Conservation (phyloP, 2,888 invertebrate genomes). For the Bugulina stolonifera region DNA sequence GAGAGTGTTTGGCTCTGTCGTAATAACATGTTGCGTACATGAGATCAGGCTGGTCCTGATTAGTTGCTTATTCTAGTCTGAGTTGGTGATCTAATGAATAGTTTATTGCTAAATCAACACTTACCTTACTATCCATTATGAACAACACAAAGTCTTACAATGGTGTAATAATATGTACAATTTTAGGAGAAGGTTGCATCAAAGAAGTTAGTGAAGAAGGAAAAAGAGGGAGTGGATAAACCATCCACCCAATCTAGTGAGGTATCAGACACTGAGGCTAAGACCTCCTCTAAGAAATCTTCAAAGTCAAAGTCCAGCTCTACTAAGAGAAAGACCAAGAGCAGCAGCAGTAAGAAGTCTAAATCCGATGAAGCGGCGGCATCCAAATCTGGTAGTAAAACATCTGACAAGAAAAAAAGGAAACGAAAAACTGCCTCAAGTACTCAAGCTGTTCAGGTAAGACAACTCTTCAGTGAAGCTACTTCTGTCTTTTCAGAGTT, state of each 20-base stretch:
- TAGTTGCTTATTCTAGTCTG: too few species aligned
- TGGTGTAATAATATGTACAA: too few species aligned
- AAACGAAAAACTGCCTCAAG: neutral
- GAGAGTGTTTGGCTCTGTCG: too few species aligned
- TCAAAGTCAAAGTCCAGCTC: conserved; percentile 2
- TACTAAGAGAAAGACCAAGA: neutral
- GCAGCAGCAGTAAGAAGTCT: conserved; percentile 1
- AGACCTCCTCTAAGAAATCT: neutral
- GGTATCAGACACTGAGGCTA: neutral
- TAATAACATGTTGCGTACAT: too few species aligned
- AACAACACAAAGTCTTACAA: too few species aligned
- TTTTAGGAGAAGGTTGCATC: too few species aligned
- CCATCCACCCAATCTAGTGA: neutral
- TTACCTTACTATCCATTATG: too few species aligned
- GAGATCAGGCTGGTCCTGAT: too few species aligned
- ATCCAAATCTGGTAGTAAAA: neutral
- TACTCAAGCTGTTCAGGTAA: neutral
- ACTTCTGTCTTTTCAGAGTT: too few species aligned
- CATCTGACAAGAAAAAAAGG: conserved; percentile 2
- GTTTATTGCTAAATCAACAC: too few species aligned
- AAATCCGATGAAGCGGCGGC: neutral
- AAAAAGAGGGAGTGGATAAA: neutral
- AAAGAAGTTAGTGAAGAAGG: neutral
- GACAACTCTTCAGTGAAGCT: too few species aligned
- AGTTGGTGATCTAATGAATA: too few species aligned